Conservation (phyloP, 1,140 invertebrate species). For the Parapsyche elsis region DNA sequence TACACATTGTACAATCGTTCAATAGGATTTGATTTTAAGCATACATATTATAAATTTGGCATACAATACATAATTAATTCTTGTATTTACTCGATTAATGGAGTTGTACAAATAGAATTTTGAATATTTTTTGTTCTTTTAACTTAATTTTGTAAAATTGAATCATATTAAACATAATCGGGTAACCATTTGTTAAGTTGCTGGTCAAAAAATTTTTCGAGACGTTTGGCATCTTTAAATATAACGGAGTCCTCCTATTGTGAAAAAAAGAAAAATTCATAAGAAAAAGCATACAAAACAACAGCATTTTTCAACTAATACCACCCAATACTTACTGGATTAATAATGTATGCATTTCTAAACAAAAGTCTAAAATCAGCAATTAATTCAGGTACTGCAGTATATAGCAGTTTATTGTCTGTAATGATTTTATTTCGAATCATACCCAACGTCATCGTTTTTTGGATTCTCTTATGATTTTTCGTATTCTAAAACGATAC, state of each 20-base stretch:
- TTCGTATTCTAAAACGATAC: conserved; percentile 74
- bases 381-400: conserved; percentile 79
- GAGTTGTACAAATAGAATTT: background rate
- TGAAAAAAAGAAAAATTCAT: background rate
- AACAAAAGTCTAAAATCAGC: conserved; percentile 87
- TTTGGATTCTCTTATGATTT: conserved; percentile 77
- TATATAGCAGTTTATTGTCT: conserved; percentile 78
- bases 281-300: background rate
- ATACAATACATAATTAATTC: too few species aligned
- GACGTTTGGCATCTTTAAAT: conserved; percentile 83
- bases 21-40: too few species aligned
- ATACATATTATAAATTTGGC: too few species aligned
- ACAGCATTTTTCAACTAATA: background rate
- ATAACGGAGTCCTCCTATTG: conserved; percentile 82
- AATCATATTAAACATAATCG: conserved; percentile 71
- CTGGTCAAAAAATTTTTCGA: conserved; percentile 88
- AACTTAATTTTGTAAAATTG: background rate
- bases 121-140: background rate
- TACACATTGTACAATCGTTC: too few species aligned
- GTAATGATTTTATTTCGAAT: conserved; percentile 83
- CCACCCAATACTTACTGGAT: conserved; percentile 74
- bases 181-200: conserved; percentile 84
- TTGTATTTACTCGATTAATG: background rate
- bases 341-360: conserved; percentile 86
- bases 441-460: conserved; percentile 86